Base-by-base conservation (phyloP, 2,113 vertebrate genomes). In the Solea solea region DNA sequence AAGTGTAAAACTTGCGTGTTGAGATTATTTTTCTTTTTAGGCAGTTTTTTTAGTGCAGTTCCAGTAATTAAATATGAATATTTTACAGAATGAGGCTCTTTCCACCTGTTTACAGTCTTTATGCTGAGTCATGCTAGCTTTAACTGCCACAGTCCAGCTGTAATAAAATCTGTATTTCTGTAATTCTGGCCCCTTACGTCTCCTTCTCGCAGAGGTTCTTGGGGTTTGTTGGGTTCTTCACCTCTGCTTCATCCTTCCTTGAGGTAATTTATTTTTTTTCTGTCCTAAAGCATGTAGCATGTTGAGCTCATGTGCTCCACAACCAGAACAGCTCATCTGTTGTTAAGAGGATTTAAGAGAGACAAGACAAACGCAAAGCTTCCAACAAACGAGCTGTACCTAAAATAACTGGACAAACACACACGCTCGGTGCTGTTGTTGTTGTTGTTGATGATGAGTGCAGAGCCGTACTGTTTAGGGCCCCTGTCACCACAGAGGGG, bases 121-220 rank as follows among this genome's bases (percentile, higher is more conserved):
- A 21, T 21, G 21, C 21, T 21, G 21, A 21, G 21, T 21, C 21
- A 21, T 21, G 21, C 21, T 21, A 21, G 44, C 8, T 46, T 46
- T 4, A 34, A 34, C 34, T 34, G 34, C 34, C 34, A 4, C 34
- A 34, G 0, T 34, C 34, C 34, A 34, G 34, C 44, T 45, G 14
- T 45, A 16, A 46, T 61, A 10, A 52, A 27, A 46, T 50, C 13
- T 72, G 11, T 76, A 41, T 62, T 64, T 9, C 34, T 58, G 54
- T n/a, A 58, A 66, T 11, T 16, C 65, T 52, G 62, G 40, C 50
- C 45, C 79, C 45, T 77, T 65, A 62, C 59, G 7, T 77, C 67
- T 87, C 46, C 71, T 81, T 82, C 72, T 83, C 90, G 56, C 89
- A 94, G 94, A 27, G 92, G 91, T 74, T 58, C 69, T 63, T 90